Evolutionary conservation across 1,140 invertebrate genomes (phyloP).

Genomic region (Hypothenemus hampei): DNA sequence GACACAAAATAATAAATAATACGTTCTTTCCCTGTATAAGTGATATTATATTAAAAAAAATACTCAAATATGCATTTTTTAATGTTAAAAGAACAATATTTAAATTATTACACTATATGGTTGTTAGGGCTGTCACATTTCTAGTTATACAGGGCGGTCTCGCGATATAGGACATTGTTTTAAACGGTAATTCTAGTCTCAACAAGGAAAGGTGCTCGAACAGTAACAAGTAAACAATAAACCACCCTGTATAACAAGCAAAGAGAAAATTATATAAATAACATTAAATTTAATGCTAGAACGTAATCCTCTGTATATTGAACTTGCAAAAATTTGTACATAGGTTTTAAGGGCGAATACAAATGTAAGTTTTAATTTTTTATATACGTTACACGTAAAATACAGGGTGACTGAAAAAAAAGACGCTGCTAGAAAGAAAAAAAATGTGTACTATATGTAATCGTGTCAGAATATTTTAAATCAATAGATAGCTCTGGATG

Average conservation of each 20-base stretch:
- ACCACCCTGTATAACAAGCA: no score
- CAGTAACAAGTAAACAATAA: no score
- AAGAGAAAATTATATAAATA: not conserved
- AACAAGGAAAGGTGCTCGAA: no score
- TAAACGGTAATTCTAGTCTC: no score
- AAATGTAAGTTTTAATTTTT: constrained; percentile 32
- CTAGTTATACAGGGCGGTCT: no score
- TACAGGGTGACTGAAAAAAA: constrained; percentile 28
- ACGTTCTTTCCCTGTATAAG: constrained; percentile 19
- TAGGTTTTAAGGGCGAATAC: constrained; percentile 1
- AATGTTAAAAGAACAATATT: constrained; percentile 22
- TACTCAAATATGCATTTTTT: constrained; percentile 23
- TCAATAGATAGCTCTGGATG: no score
- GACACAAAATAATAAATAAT: constrained; percentile 5
- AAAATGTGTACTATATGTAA: no score
- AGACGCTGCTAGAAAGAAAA: no score
- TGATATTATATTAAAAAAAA: constrained; percentile 27
- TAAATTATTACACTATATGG: constrained; percentile 25
- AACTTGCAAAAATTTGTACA: constrained; percentile 16
- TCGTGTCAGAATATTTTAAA: no score
- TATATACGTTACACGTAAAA: constrained; percentile 32
- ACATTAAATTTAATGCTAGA: not conserved
- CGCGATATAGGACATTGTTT: no score
- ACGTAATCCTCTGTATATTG: not conserved
- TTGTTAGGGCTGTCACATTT: constrained; percentile 27